Percentiles rank a stretch among this genome's conserved stretches.
Conservation (phyloP, 2,797 vertebrate genomes). For the Rhinella marina region DNA sequence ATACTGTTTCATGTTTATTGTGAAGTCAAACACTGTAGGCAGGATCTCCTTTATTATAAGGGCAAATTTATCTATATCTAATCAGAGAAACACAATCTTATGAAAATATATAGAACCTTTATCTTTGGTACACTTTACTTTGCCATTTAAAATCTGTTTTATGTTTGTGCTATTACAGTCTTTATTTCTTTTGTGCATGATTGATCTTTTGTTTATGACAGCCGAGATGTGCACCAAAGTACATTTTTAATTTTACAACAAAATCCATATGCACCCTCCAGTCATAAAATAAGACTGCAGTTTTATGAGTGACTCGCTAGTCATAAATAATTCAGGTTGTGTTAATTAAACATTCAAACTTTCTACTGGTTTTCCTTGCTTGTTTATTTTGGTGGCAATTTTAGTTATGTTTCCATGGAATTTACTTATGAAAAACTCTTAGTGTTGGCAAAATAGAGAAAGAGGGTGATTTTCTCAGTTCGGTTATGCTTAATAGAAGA, state of each 20-base stretch:
- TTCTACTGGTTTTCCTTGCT: slow-evolving; percentile 38
- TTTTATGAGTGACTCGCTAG: slow-evolving; percentile 58
- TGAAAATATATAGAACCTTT: slow-evolving; percentile 39
- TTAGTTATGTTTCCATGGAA: slow-evolving; percentile 28
- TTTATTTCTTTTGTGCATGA: slow-evolving; percentile 56
- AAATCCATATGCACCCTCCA: slow-evolving; percentile 61
- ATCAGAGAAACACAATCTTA: slow-evolving; percentile 24
- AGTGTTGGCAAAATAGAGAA: not conserved
- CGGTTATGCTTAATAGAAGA: not conserved
- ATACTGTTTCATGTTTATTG: not conserved
- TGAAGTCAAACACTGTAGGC: not conserved
- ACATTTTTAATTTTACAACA: slow-evolving; percentile 63
- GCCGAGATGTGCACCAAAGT: slow-evolving; percentile 57
- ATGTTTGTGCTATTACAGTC: slow-evolving; percentile 48
- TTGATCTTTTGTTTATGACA: slow-evolving; percentile 62
- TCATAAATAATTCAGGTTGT: slow-evolving; percentile 60
- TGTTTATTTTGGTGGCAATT: slow-evolving; percentile 56
- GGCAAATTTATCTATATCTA: not conserved
- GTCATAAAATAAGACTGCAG: slow-evolving; percentile 54
- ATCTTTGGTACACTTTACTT: slow-evolving; percentile 27
- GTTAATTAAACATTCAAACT: slow-evolving; percentile 61
- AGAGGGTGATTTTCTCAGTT: not conserved
- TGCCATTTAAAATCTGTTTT: slow-evolving; percentile 50
- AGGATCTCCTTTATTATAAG: not conserved
- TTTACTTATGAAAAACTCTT: slow-evolving; percentile 29